Evolutionary conservation across 1,140 invertebrate genomes (phyloP), one percentile per base, ranked within the genome.

Genomic region (Drusus annulatus): DNA sequence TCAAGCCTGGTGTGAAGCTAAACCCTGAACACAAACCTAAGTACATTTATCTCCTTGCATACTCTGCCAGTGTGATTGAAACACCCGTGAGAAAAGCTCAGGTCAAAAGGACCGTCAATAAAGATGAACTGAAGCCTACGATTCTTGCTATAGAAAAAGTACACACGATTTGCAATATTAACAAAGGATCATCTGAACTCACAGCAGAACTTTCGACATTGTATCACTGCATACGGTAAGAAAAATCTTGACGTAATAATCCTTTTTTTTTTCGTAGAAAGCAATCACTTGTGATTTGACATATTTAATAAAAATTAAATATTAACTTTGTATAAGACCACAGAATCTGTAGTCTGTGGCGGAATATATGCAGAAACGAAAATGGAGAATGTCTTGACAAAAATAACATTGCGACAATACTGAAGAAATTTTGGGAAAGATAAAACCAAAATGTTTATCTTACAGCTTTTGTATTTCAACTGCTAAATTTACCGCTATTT

Each of bases 11-110:
- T 15, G 94, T 95, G 2, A 98, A 98, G 90, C 90, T 99, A 56
- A 98, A 99, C 89, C 96, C 95, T 0, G 98, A 99, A 85, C 97
- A 99, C 86, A 98, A 98, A 89, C 94, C 97, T 2, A 99, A 99
- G 87, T 99, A 99, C 86, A 96, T 99, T 85, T 97, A 96, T 89
- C 89, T 99, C 52, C 88, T 99, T 76, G 97, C 98, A 3, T 99
- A 99, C 90, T 96, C 98, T 8, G 94, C 97, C 2, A 98, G 97
- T 87, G 97, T 99, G 0, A 94, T 94, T 84, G 98, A 99, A 87
- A 91, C 92, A 21, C 87, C 91, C 0, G 90, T 90, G 16, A 96
- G 96, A 84, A 98, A 97, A 85, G 93, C 93, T 1, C 88, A 88
- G 31, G 84, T 86, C n/a, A 91, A 91, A 63, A 88, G 92, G 80